Base-by-base conservation (phyloP, 2,888 invertebrate species). In the Caenorhabditis becei region DNA sequence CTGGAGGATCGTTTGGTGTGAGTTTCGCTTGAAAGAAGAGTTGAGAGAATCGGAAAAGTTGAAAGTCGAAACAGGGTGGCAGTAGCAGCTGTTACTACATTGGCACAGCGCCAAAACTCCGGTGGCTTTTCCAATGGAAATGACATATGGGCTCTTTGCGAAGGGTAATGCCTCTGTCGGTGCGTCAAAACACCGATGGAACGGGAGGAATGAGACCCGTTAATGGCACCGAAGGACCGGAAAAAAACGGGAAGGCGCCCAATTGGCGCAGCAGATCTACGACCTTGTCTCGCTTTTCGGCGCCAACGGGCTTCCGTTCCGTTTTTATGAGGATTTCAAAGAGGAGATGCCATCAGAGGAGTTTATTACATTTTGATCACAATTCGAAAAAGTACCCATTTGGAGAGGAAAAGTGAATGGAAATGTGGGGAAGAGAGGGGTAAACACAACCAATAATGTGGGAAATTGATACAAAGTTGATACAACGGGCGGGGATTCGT, bases 201-300 rank as follows among this genome's bases (percentile, higher is more conserved):
- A 49, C 41, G 41, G 41, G 41, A 10, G 14, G 10, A 41, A 41
- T 41, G 41, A 41, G 41, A 41, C 41, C 16, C 41, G 41, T 41
- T 41, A 41, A 41, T 14, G 41, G 41, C 41, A 41, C 41, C 41
- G 16, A 16, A 41, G 5, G 44, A 32, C 51, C 71, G 71, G 71
- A 71, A 44, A 14, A 11, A 51, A 51, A 23, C 24, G 70, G 53
- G 28, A 18, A 16, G 77, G 77, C 77, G 77, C 77, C 77, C 69
- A 53, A 77, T 70, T 77, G 77, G 70, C 77, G 77, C 77, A 63
- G 28, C 26, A 59, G 54, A 20, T n/a, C 20, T n/a, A 44, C 56
- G 77, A 41, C 69, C 70, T 77, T 70, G 54, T 47, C 49, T 49
- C 59, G 26, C 16, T 47, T 58, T 49, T 24, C 32, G 53, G 51